A percentile compares a stretch with the other conserved stretches of the same genome.
These are phyloP conservation scores for Tachyglossus aculeatus DNA, from an alignment of 2,797 vertebrate genomes.

Conservation along the genomic window DNA sequence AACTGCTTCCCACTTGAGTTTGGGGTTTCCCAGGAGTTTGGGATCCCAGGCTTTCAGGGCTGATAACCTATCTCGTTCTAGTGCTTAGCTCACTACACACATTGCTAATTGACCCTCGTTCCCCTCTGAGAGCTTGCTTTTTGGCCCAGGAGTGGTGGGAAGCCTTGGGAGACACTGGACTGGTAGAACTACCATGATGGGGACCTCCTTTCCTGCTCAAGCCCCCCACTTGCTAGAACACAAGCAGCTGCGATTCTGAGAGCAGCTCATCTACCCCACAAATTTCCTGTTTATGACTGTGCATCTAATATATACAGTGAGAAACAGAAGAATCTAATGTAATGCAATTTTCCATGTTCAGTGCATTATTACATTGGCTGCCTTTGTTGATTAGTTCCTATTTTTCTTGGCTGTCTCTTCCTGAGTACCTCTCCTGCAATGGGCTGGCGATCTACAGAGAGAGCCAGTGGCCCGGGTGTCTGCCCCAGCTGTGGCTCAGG, in stretches of 20 bases:
- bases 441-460: background rate
- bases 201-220: background rate
- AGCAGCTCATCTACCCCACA: background rate
- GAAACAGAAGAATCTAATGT: constrained; percentile 42
- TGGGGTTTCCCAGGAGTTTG: too few species aligned
- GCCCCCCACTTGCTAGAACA: background rate
- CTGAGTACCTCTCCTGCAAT: background rate
- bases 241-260: rapidly evolving
- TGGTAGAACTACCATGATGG: too few species aligned
- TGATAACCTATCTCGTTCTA: too few species aligned
- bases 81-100: too few species aligned
- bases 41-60: too few species aligned
- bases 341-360: constrained; percentile 51
- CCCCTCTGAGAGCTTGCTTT: too few species aligned
- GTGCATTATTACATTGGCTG: constrained; percentile 37
- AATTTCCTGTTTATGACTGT: constrained; percentile 24
- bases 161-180: too few species aligned
- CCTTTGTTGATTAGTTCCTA: constrained; percentile 51
- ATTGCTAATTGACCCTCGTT: too few species aligned
- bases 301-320: constrained; percentile 7
- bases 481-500: background rate
- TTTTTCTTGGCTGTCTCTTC: constrained; percentile 42
- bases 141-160: too few species aligned
- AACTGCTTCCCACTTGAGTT: too few species aligned
- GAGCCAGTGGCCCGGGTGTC: background rate